A percentile compares a stretch with the other conserved stretches of the same genome.
phyloP scores from a whole-genome alignment of 1,140 invertebrate genomes.

The Calliopsis andreniformis region DNA sequence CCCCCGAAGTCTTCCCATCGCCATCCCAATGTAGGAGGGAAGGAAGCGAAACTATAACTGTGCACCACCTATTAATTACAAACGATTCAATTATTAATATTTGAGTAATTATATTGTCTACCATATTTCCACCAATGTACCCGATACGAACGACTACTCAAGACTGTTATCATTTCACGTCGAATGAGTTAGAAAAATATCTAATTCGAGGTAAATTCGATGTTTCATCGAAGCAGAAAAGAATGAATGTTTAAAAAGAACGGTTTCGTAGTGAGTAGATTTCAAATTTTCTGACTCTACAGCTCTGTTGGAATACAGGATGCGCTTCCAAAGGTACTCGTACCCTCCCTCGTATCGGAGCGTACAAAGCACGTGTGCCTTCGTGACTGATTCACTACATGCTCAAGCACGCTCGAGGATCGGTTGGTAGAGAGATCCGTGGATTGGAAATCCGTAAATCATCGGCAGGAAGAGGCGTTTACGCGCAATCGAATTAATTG shows the following conservation, averaged over 20 bases:
- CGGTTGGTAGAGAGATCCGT: constrained; percentile 24
- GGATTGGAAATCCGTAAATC: constrained; percentile 65
- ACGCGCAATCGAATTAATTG: constrained; percentile 69
- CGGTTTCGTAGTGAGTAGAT: neutral
- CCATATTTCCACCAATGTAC: neutral
- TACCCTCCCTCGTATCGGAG: constrained; percentile 36
- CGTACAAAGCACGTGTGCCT: constrained; percentile 17
- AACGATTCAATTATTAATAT: constrained; percentile 76
- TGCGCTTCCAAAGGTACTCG: constrained; percentile 27
- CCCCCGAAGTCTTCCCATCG: constrained; percentile 52
- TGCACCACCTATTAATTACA: constrained; percentile 74
- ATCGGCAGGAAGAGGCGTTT: constrained; percentile 64
- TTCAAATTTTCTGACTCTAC: neutral
- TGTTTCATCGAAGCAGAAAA: neutral
- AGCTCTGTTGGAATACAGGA: neutral
- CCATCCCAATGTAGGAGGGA: constrained; percentile 53
- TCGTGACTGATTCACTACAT: constrained; percentile 36
- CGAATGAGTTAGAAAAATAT: neutral
- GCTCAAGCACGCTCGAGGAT: constrained; percentile 31
- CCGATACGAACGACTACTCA: neutral
- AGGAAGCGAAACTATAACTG: constrained; percentile 20
- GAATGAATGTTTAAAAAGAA: too few relatives aligned
- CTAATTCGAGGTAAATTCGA: neutral
- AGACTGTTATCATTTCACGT: neutral
- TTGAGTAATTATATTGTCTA: constrained; percentile 71